A percentile compares a stretch with the other conserved stretches of the same genome.
phyloP scores from a whole-genome alignment of 53 echinoderm and acorn worm species.

The Glandiceps talaboti region DNA sequence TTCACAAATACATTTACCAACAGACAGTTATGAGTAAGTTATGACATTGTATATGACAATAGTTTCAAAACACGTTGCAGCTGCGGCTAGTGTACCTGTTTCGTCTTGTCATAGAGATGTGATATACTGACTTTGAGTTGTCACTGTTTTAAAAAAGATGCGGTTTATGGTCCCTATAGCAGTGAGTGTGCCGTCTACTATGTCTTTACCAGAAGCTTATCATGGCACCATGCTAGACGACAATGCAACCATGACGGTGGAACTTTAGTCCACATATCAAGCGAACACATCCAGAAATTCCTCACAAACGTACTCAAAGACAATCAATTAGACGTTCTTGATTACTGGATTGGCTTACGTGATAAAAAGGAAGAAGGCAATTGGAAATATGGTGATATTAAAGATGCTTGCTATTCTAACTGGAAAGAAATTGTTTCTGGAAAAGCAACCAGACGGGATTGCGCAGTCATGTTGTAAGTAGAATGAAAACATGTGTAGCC shows the following conservation, averaged over 20 bases:
- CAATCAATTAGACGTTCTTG: not conserved
- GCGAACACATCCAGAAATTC: not conserved
- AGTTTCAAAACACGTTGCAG: too few species aligned
- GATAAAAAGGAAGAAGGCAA: not conserved
- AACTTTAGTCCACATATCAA: not conserved
- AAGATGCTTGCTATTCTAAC: not conserved
- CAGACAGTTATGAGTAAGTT: too few species aligned
- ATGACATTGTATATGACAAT: too few species aligned
- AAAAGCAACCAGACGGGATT: not conserved
- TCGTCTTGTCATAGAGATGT: too few species aligned
- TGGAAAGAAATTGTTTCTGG: not conserved
- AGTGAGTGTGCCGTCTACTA: not conserved
- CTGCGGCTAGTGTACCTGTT: too few species aligned
- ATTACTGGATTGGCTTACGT: not conserved
- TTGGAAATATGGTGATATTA: not conserved
- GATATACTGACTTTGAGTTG: too few species aligned
- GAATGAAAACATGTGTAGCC: too few species aligned
- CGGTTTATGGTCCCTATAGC: not conserved
- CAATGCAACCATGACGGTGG: not conserved
- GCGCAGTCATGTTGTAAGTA: not conserved
- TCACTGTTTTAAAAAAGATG: not conserved
- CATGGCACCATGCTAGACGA: not conserved
- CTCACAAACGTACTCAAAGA: not conserved
- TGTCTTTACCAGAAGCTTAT: not conserved
- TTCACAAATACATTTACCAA: too few species aligned